These are phyloP conservation scores for Stigmatopora argus DNA, from an alignment of 2,113 vertebrate genomes.

Conservation along the genomic window DNA sequence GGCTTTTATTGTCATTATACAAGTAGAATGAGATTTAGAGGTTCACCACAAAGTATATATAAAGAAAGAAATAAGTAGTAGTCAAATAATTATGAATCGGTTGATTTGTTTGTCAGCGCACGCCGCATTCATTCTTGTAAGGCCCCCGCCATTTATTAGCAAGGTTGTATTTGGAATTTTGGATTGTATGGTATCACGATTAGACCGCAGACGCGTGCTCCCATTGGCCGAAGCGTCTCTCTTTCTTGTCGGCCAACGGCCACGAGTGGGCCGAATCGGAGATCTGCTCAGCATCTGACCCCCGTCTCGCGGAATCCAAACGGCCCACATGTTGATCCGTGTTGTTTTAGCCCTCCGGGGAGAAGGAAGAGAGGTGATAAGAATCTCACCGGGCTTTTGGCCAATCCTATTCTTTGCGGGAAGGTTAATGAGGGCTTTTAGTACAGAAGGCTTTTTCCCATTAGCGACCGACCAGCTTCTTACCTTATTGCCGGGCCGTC, in stretches of 20 bases:
- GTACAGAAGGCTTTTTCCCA: background rate
- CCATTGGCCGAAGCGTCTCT: slow-evolving; percentile 25
- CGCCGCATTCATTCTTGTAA: slow-evolving; percentile 38
- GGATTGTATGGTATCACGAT: too few species aligned
- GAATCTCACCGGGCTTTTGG: slow-evolving; percentile 52
- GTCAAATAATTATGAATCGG: too few species aligned
- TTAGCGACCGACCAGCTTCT: background rate
- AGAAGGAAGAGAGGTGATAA: slow-evolving; percentile 63
- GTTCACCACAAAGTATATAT: too few species aligned
- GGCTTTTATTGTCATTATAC: too few species aligned
- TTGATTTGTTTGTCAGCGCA: too few species aligned
- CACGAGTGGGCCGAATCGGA: slow-evolving; percentile 45
- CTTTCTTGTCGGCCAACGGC: slow-evolving; percentile 14
- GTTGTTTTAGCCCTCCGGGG: slow-evolving; percentile 70
- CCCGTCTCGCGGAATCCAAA: slow-evolving; percentile 54
- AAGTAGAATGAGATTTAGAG: too few species aligned
- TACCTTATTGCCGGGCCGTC: background rate
- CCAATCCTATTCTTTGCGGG: slow-evolving; percentile 40
- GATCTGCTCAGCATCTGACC: slow-evolving; percentile 55
- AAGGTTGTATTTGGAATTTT: slow-evolving; percentile 49
- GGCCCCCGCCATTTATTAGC: slow-evolving; percentile 50
- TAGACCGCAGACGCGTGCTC: slow-evolving; percentile 47
- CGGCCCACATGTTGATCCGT: slow-evolving; percentile 63
- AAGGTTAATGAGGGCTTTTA: background rate
- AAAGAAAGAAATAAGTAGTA: too few species aligned